Evolutionary conservation across 2,888 invertebrate species (phyloP).

Genomic region (Leucophora obtusa): DNA sequence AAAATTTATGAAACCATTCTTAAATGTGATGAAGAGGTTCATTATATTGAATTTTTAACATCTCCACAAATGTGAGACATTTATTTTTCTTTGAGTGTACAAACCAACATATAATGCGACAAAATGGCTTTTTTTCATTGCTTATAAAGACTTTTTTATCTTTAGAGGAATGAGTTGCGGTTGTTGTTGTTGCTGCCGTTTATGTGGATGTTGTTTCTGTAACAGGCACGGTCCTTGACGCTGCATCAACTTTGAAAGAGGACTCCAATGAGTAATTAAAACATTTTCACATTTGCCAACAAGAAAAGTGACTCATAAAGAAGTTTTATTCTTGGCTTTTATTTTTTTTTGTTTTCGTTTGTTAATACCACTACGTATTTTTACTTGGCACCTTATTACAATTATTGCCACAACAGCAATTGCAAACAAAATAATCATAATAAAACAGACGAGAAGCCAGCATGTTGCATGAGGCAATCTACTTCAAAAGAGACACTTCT

Average conservation of each 20-base stretch:
- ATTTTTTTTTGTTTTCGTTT: constrained; percentile 20
- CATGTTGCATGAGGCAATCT: constrained; percentile 39
- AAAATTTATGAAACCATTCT: too few relatives aligned
- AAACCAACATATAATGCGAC: constrained; percentile 55
- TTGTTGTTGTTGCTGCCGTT: constrained; percentile 11
- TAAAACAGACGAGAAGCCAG: constrained; percentile 3
- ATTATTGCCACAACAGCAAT: constrained; percentile 57
- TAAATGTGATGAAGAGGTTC: neutral
- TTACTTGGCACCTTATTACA: constrained; percentile 61
- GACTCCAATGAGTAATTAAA: constrained; percentile 76
- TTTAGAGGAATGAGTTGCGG: neutral
- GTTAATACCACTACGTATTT: constrained; percentile 44
- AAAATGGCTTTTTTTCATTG: constrained; percentile 56
- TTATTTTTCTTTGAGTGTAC: neutral
- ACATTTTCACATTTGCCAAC: constrained; percentile 70
- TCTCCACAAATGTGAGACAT: too few relatives aligned
- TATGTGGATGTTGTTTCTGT: constrained; percentile 37
- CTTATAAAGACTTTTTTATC: constrained; percentile 16
- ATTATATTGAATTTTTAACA: too few relatives aligned
- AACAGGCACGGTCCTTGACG: constrained; percentile 52
- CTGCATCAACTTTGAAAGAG: constrained; percentile 62
- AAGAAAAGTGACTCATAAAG: constrained; percentile 65
- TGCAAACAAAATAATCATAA: neutral
- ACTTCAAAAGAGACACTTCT: constrained; percentile 25
- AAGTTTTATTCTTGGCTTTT: constrained; percentile 55